Evolutionary conservation across 2,113 vertebrate genomes (phyloP).

Genomic region (Oryzias woworae): DNA sequence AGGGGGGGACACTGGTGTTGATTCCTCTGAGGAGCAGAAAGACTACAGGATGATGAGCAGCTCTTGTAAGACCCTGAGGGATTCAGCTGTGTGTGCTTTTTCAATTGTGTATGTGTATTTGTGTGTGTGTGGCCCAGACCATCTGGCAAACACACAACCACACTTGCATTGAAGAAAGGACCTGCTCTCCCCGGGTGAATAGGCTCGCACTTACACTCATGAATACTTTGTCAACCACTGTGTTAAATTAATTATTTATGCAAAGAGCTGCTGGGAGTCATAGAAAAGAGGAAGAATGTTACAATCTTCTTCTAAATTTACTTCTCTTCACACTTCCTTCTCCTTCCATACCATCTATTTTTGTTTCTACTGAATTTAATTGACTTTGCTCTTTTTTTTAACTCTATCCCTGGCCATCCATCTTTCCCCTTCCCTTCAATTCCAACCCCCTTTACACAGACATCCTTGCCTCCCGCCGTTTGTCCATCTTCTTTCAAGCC

Average conservation of each 20-base stretch:
- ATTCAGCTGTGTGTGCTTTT: slow-evolving; percentile 47
- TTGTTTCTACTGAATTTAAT: slow-evolving; percentile 9
- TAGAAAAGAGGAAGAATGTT: background rate
- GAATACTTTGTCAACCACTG: slow-evolving; percentile 11
- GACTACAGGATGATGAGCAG: slow-evolving; percentile 34
- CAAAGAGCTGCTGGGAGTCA: background rate
- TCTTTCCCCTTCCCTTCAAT: slow-evolving; percentile 18
- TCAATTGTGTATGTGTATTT: slow-evolving; percentile 33
- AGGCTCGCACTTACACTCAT: slow-evolving; percentile 31
- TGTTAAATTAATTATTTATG: slow-evolving; percentile 29
- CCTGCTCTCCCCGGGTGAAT: slow-evolving; percentile 37
- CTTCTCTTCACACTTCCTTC: background rate
- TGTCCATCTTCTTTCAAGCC: slow-evolving; percentile 43
- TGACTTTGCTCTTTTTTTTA: background rate
- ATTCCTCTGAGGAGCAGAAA: slow-evolving; percentile 54
- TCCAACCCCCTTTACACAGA: background rate
- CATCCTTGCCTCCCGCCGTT: slow-evolving; percentile 13
- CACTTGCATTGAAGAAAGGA: slow-evolving; percentile 47
- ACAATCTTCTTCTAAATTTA: background rate
- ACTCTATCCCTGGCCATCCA: slow-evolving; percentile 20
- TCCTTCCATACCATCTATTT: slow-evolving; percentile 3
- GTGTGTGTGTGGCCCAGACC: slow-evolving; percentile 59
- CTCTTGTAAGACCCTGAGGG: slow-evolving; percentile 58
- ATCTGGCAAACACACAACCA: slow-evolving; percentile 65
- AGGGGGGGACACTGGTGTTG: slow-evolving; percentile 54